Conservation (phyloP, 2,797 vertebrate species). For the Australoheros facetus region DNA sequence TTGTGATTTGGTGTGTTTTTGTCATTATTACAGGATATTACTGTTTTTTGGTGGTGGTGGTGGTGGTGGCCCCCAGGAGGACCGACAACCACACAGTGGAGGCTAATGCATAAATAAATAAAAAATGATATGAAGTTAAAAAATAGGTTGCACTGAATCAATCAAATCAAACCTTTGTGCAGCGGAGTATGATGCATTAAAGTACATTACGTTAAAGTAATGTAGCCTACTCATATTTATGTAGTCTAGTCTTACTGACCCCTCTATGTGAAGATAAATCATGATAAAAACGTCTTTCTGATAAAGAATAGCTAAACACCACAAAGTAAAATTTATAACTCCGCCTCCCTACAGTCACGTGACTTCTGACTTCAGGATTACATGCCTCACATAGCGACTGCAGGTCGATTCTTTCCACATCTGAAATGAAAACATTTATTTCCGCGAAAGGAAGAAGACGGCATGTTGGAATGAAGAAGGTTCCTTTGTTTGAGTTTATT, state of each 20-base stretch:
- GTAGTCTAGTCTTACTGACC: background rate
- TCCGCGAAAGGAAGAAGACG: constrained; percentile 26
- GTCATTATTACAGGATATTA: background rate
- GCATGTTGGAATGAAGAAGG: constrained; percentile 69
- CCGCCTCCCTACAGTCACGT: background rate
- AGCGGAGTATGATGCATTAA: background rate
- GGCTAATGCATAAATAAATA: background rate
- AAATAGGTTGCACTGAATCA: background rate
- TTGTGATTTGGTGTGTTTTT: background rate
- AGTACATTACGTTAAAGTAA: background rate
- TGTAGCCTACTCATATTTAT: background rate
- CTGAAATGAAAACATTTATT: constrained; percentile 54
- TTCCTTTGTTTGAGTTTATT: constrained; percentile 59
- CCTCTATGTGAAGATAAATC: background rate
- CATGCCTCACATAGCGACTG: constrained; percentile 27
- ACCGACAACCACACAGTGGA: background rate
- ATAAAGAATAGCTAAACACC: background rate
- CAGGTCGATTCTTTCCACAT: constrained; percentile 57
- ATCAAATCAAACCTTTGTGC: background rate
- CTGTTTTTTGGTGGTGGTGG: background rate
- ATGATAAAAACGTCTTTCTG: background rate
- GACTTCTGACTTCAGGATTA: constrained; percentile 15
- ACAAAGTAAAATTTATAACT: background rate
- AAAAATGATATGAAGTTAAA: background rate
- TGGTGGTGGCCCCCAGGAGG: background rate